Conservation (phyloP, 2,113 vertebrate genomes). For the Theropithecus gelada region DNA sequence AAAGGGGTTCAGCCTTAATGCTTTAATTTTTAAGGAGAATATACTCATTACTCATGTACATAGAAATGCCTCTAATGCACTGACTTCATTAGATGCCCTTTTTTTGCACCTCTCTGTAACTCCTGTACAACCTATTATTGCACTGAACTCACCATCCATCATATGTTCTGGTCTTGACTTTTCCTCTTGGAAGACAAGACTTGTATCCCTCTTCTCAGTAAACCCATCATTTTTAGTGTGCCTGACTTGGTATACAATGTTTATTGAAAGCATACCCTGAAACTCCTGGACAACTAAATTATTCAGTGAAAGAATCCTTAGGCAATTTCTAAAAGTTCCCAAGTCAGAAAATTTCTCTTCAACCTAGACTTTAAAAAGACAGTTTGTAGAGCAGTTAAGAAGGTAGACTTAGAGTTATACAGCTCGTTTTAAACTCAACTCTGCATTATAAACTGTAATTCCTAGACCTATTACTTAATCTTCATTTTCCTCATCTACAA, state of each 20-base stretch:
- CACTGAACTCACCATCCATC: not conserved
- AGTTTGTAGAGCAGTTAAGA: not conserved
- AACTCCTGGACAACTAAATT: not conserved
- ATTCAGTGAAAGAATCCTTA: not conserved
- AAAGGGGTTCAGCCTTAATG: not conserved
- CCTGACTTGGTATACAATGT: not conserved
- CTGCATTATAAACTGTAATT: not conserved
- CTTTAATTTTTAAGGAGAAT: not conserved
- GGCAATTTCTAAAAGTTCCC: not conserved
- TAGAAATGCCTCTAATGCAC: not conserved
- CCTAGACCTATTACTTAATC: not conserved
- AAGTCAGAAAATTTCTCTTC: slow-evolving; percentile 10
- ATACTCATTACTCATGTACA: not conserved
- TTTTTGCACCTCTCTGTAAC: not conserved
- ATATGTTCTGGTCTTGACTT: not conserved
- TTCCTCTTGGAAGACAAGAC: not conserved
- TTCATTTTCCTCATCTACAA: slow-evolving; percentile 11
- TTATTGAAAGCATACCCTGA: not conserved
- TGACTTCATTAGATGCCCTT: not conserved
- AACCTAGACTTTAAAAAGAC: not conserved
- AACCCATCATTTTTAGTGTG: not conserved
- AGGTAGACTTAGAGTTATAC: not conserved
- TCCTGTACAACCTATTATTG: not conserved
- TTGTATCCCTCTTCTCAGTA: not conserved
- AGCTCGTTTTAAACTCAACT: slow-evolving; percentile 38